Evolutionary conservation across 2,113 vertebrate species (phyloP).

Genomic region (Plestiodon gilberti): DNA sequence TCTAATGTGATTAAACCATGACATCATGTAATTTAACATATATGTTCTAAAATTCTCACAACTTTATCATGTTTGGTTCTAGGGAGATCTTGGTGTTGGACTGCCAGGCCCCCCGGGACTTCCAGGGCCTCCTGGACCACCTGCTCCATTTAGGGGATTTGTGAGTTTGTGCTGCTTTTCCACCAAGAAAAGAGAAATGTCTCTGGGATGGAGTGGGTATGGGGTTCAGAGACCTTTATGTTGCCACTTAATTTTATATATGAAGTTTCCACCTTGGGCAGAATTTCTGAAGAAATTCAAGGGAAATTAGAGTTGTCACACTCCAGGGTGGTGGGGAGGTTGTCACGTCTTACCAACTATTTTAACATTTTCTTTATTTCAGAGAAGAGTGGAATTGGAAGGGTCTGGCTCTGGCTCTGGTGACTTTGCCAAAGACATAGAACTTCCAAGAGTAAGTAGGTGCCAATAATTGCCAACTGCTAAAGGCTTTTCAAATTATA

Average conservation of each 20-base stretch:
- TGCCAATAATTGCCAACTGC: not conserved
- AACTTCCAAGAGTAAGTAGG: slow-evolving; percentile 71
- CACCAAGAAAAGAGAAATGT: not conserved
- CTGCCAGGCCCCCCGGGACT: slow-evolving; percentile 79
- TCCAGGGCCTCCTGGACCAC: slow-evolving; percentile 73
- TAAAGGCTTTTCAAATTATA: not conserved
- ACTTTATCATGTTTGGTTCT: slow-evolving; percentile 32
- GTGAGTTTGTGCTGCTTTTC: slow-evolving; percentile 53
- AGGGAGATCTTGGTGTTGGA: slow-evolving; percentile 82
- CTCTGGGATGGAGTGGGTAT: not conserved
- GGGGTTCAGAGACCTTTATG: not conserved
- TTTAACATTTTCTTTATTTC: slow-evolving; percentile 30
- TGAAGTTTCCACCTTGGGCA: not conserved
- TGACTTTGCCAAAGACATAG: slow-evolving; percentile 45
- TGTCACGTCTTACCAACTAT: not conserved
- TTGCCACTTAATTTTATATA: not conserved
- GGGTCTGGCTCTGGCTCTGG: slow-evolving; percentile 82
- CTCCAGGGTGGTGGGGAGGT: not conserved
- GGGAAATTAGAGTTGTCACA: not conserved
- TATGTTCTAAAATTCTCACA: slow-evolving; percentile 1
- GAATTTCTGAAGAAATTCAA: not conserved
- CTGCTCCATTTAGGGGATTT: slow-evolving; percentile 48
- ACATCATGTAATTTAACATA: not conserved
- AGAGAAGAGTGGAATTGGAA: slow-evolving; percentile 79
- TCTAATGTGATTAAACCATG: not conserved